Conservation (phyloP, 2,113 vertebrate genomes). For the Tetraodon nigroviridis region DNA sequence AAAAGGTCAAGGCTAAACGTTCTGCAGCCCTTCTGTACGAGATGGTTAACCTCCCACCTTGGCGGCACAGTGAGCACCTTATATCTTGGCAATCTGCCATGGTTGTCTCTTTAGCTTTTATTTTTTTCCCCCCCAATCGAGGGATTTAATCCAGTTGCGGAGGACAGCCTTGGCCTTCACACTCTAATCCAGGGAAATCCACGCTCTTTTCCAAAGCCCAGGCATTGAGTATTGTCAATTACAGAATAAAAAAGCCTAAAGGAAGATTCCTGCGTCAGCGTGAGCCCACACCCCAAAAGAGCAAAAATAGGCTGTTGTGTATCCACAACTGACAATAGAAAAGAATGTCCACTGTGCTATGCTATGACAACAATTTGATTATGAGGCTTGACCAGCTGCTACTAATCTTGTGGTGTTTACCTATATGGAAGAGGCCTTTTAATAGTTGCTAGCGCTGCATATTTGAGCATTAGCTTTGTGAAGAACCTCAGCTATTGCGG, state of each 20-base stretch:
- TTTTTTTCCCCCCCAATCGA: constrained; percentile 40
- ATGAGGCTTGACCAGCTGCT: constrained; percentile 47
- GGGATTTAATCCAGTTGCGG: constrained; percentile 60
- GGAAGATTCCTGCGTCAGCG: constrained; percentile 32
- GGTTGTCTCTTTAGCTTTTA: constrained; percentile 32
- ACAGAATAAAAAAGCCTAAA: constrained; percentile 51
- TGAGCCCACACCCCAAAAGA: constrained; percentile 27
- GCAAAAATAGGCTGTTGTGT: constrained; percentile 47
- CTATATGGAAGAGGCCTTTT: constrained; percentile 45
- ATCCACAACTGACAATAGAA: constrained; percentile 35
- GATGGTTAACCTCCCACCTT: constrained; percentile 52
- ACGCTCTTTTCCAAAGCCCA: constrained; percentile 42
- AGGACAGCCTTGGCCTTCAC: constrained; percentile 44
- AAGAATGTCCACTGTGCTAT: constrained; percentile 36
- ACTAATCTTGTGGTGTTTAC: constrained; percentile 56
- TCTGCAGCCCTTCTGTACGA: constrained; percentile 42
- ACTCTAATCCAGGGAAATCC: constrained; percentile 64
- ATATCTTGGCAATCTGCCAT: constrained; percentile 38
- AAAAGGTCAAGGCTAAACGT: constrained; percentile 44
- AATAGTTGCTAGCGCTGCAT: constrained; percentile 44
- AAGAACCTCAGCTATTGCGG: constrained; percentile 29
- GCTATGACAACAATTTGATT: constrained; percentile 59
- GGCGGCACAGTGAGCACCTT: constrained; percentile 25
- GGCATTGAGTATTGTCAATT: constrained; percentile 63
- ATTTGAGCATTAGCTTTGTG: constrained; percentile 43